Percentiles rank a stretch among this genome's conserved stretches.
phyloP scores from a whole-genome alignment of 1,140 invertebrate genomes.

The Steinernema feltiae region DNA sequence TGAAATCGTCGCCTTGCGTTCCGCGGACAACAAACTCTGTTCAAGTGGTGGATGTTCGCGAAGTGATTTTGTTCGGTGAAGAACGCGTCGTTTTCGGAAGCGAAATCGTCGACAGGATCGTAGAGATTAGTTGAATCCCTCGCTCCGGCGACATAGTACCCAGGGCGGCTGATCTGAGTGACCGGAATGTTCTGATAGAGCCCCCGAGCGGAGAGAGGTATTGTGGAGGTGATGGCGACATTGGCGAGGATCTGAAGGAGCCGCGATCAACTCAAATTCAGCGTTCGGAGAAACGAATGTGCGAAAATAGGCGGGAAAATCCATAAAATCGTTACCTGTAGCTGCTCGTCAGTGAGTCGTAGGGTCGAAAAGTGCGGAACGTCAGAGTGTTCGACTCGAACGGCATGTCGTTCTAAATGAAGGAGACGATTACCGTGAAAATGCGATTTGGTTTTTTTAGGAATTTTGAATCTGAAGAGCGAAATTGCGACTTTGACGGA shows the following conservation, averaged over 20 bases:
- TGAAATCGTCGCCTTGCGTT: not conserved
- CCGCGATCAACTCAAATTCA: not conserved
- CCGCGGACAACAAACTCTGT: not conserved
- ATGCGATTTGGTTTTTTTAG: not conserved
- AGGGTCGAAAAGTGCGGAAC: constrained; percentile 2
- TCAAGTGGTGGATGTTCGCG: not conserved
- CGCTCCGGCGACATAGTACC: not conserved
- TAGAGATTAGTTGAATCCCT: not conserved
- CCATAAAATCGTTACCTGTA: not conserved
- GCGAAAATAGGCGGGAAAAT: no score
- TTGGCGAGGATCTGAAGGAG: not conserved
- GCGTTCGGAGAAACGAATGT: not conserved
- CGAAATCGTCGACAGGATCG: not conserved
- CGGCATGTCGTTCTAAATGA: constrained; percentile 7
- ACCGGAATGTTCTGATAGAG: constrained; percentile 5
- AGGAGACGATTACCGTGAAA: not conserved
- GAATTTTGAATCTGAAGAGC: not conserved
- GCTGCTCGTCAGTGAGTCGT: not conserved
- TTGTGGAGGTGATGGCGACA: not conserved
- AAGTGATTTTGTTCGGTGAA: not conserved
- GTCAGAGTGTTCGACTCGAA: not conserved
- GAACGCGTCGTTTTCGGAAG: not conserved
- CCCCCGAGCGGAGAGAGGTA: not conserved
- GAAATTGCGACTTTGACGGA: not conserved
- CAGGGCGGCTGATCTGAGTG: not conserved